Evolutionary conservation across 2,113 vertebrate genomes (phyloP).

Genomic region (Lophura nycthemera): DNA sequence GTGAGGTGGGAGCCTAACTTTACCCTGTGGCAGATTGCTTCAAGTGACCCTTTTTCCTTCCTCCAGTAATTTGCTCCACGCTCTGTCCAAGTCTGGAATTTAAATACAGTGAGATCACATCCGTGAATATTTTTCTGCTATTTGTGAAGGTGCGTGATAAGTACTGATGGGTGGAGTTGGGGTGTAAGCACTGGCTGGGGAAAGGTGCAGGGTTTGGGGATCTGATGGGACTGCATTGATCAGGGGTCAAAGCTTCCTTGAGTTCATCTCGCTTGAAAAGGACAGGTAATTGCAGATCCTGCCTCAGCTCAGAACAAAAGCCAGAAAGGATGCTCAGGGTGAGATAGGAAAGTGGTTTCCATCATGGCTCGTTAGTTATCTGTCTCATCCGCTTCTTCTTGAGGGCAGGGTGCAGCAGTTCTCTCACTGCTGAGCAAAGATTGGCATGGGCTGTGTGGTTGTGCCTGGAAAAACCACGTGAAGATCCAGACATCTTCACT

Average conservation of each 20-base stretch:
- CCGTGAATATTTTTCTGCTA: neutral
- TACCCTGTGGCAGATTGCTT: neutral
- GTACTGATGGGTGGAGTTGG: fast-evolving
- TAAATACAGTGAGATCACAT: fast-evolving
- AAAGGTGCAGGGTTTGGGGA: too few relatives aligned
- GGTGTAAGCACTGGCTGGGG: fast-evolving
- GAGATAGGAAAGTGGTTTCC: neutral
- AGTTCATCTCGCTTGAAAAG: neutral
- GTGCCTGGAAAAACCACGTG: neutral
- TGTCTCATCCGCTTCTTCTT: neutral
- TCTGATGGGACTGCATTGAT: neutral
- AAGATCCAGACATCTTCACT: neutral
- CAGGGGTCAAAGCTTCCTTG: neutral
- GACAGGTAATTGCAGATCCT: neutral
- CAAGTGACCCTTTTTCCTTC: neutral
- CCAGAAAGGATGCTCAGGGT: neutral
- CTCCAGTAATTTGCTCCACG: conserved; percentile 16
- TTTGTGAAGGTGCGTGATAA: neutral
- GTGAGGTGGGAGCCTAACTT: neutral
- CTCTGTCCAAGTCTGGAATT: neutral
- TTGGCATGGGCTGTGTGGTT: neutral
- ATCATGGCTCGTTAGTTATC: neutral
- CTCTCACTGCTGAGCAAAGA: neutral
- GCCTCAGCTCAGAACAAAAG: neutral
- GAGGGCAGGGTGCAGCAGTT: neutral